Percentiles rank a stretch among this genome's conserved stretches.
Evolutionary conservation across 2,888 invertebrate species (phyloP).

Genomic region (Eustalomyia histrio): DNA sequence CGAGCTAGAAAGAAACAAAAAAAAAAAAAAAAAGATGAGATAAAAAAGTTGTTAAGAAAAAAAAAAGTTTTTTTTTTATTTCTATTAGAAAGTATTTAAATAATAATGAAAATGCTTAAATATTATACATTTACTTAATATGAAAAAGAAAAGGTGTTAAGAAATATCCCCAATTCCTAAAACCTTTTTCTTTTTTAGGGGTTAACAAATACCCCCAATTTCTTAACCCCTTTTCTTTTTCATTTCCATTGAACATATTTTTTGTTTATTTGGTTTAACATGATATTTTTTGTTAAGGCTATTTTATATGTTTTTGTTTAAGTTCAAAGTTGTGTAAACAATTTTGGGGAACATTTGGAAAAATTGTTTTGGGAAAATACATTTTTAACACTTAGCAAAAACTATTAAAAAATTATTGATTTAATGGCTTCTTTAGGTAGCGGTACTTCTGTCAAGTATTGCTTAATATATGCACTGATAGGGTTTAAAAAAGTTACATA

Average conservation of each 20-base stretch:
- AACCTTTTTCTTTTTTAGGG: too few relatives aligned
- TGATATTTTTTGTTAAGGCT: neutral
- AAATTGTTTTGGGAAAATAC: neutral
- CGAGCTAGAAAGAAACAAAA: constrained; percentile 83
- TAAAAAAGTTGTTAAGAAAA: neutral
- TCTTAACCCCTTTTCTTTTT: neutral
- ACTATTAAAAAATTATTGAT: neutral
- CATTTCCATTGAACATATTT: neutral
- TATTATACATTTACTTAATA: neutral
- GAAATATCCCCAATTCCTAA: too few relatives aligned
- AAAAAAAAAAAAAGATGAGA: neutral
- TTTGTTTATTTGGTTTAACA: neutral
- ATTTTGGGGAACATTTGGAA: neutral
- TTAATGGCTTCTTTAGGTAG: neutral
- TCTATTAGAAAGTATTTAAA: neutral
- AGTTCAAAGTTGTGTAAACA: neutral
- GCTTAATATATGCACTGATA: too few relatives aligned
- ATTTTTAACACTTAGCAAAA: neutral
- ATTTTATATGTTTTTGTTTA: neutral
- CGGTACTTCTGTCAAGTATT: too few relatives aligned
- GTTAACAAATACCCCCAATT: too few relatives aligned
- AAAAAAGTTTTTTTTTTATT: neutral
- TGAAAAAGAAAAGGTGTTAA: too few relatives aligned
- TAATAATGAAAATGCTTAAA: neutral
- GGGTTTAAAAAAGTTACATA: too few relatives aligned